Percentiles rank a stretch among this genome's conserved stretches.
phyloP scores from a whole-genome alignment of 2,888 invertebrate species.

The Callyntrura guangdongensis region DNA sequence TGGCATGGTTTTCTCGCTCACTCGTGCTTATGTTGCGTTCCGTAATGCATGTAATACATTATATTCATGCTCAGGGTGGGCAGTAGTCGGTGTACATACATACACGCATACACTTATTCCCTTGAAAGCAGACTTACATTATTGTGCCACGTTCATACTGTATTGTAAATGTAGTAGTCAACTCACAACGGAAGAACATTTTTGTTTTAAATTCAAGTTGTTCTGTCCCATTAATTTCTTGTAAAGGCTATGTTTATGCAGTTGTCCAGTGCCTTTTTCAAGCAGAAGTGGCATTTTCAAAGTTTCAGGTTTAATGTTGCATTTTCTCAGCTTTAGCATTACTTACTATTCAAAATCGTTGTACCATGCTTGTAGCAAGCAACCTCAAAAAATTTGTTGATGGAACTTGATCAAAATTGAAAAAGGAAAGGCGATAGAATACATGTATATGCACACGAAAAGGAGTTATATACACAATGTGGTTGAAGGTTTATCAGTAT shows the following conservation, averaged over 20 bases:
- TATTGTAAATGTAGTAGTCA: too few relatives aligned
- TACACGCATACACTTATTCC: neutral
- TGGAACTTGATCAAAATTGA: conserved; percentile 76
- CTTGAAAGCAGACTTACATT: conserved; percentile 36
- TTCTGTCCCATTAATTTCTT: neutral
- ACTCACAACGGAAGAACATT: conserved; percentile 25
- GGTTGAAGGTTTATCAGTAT: neutral
- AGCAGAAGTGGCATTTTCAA: neutral
- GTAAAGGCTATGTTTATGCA: neutral
- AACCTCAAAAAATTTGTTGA: conserved; percentile 66
- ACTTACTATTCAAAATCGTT: neutral
- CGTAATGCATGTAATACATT: conserved; percentile 22
- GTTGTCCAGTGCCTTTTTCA: neutral
- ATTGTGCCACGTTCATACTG: neutral
- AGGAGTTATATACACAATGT: neutral
- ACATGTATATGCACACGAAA: neutral
- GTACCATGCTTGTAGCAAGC: neutral
- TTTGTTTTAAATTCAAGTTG: conserved; percentile 26
- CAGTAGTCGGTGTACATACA: neutral
- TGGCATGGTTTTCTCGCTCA: conserved; percentile 25
- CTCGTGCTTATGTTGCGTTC: neutral
- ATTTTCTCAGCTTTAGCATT: neutral
- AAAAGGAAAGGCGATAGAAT: conserved; percentile 64
- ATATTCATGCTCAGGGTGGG: conserved; percentile 12
- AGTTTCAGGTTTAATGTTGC: neutral